These are phyloP conservation scores for Genyomyrus donnyi DNA, from an alignment of 2,113 vertebrate genomes.

Conservation along the genomic window DNA sequence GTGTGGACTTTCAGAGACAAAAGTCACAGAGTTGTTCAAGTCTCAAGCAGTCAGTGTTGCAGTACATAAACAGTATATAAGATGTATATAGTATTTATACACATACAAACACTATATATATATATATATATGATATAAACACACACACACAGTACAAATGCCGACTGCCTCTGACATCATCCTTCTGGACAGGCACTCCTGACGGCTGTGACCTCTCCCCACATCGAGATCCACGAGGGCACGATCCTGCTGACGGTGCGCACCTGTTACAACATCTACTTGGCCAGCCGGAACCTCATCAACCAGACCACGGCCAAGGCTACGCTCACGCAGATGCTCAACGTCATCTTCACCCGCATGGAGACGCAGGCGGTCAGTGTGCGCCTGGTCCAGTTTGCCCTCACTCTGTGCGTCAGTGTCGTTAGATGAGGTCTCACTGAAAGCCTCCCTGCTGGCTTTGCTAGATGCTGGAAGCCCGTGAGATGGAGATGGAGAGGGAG, in stretches of 20 bases:
- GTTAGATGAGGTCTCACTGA: background rate
- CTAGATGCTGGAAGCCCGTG: conserved; percentile 78
- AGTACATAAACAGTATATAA: too few species aligned
- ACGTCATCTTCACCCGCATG: conserved; percentile 95
- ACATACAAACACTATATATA: too few species aligned
- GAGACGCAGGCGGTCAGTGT: conserved; percentile 87
- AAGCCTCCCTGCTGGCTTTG: background rate
- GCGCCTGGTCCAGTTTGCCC: background rate
- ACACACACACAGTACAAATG: background rate
- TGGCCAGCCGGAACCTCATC: conserved; percentile 97
- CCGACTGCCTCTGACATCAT: conserved; percentile 9
- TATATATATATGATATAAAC: too few species aligned
- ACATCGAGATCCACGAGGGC: conserved; percentile 96
- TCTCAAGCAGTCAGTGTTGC: too few species aligned
- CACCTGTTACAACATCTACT: conserved; percentile 97
- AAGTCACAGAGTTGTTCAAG: too few species aligned
- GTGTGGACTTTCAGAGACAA: too few species aligned
- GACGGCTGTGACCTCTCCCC: conserved; percentile 86
- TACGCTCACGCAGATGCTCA: conserved; percentile 96
- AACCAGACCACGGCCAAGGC: conserved; percentile 98
- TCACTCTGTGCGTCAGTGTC: background rate
- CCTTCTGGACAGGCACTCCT: conserved; percentile 74
- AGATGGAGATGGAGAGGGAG: conserved; percentile 72
- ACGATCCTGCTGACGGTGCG: conserved; percentile 90
- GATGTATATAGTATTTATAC: too few species aligned